phyloP scores from a whole-genome alignment of 1,140 invertebrate species.

The Scaptodrosophila lebanonensis region DNA sequence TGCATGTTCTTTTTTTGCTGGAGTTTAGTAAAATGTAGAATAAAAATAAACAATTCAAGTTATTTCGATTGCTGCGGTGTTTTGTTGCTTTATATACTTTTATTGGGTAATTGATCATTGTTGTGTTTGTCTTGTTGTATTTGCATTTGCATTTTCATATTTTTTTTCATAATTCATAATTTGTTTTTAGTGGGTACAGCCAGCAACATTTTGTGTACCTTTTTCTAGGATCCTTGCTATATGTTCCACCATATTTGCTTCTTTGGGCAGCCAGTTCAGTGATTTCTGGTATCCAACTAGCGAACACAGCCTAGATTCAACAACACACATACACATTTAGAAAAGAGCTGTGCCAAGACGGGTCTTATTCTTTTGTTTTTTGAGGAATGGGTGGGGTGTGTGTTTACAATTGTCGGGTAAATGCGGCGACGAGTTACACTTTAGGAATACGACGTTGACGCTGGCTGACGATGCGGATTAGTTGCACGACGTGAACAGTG shows the following conservation, averaged over 20 bases:
- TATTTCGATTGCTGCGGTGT: conserved; percentile 56
- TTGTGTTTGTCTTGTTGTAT: conserved; percentile 23
- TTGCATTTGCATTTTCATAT: conserved; percentile 45
- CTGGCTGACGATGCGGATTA: too few relatives aligned
- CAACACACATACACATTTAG: conserved; percentile 75
- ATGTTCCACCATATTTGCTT: conserved; percentile 98
- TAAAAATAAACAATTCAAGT: conserved; percentile 48
- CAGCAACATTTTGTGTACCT: conserved; percentile 84
- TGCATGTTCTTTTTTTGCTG: conserved; percentile 41
- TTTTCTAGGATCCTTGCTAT: conserved; percentile 98
- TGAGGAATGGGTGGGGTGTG: not conserved
- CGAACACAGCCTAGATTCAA: conserved; percentile 93
- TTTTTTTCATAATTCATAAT: conserved; percentile 41
- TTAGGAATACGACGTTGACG: conserved; percentile 19
- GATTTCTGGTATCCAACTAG: conserved; percentile 99
- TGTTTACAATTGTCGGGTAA: too few relatives aligned
- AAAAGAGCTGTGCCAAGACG: conserved; percentile 42
- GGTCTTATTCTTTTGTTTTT: not conserved
- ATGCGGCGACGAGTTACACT: conserved; percentile 13
- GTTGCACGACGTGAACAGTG: conserved; percentile 13
- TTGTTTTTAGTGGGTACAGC: conserved; percentile 66
- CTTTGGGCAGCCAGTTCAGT: conserved; percentile 97
- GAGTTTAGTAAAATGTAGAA: conserved; percentile 63
- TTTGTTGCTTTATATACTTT: conserved; percentile 46
- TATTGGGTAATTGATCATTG: conserved; percentile 28